A percentile compares a stretch with the other conserved stretches of the same genome.
Evolutionary conservation across 2,113 vertebrate genomes (phyloP).

Genomic region (Peucedramus taeniatus): DNA sequence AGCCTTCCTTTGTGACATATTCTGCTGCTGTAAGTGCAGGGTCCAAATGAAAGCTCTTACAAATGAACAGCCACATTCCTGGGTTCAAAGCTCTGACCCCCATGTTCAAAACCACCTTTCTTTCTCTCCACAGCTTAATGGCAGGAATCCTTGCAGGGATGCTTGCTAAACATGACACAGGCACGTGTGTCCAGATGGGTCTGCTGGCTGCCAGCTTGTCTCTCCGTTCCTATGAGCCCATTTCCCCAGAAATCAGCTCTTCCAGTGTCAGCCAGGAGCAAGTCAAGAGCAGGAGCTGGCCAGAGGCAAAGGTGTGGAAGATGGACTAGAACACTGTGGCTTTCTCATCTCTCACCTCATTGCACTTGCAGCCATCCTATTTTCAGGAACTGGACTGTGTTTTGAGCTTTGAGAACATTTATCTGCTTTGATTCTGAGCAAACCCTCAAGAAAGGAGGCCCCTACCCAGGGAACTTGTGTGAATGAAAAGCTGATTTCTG

Average conservation of each 20-base stretch:
- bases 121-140: conserved; percentile 75
- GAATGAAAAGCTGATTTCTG: neutral
- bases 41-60: neutral
- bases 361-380: neutral
- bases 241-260: conserved; percentile 69
- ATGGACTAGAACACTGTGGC: neutral
- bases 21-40: neutral
- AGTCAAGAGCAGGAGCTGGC: conserved; percentile 63
- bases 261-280: conserved; percentile 67
- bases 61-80: accelerated
- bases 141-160: conserved; percentile 83
- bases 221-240: conserved; percentile 74
- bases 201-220: conserved; percentile 78
- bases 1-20: neutral
- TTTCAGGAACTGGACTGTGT: neutral
- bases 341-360: neutral
- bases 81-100: neutral
- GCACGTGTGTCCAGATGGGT: conserved; percentile 79
- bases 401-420: neutral
- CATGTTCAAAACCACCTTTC: neutral
- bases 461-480: neutral
- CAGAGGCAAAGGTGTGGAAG: conserved; percentile 58
- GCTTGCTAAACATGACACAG: conserved; percentile 70
- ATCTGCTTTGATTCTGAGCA: neutral
- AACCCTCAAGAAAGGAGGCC: neutral